These are phyloP conservation scores for Caenorhabditis remanei DNA, from an alignment of 1,140 invertebrate species.

Conservation along the genomic window DNA sequence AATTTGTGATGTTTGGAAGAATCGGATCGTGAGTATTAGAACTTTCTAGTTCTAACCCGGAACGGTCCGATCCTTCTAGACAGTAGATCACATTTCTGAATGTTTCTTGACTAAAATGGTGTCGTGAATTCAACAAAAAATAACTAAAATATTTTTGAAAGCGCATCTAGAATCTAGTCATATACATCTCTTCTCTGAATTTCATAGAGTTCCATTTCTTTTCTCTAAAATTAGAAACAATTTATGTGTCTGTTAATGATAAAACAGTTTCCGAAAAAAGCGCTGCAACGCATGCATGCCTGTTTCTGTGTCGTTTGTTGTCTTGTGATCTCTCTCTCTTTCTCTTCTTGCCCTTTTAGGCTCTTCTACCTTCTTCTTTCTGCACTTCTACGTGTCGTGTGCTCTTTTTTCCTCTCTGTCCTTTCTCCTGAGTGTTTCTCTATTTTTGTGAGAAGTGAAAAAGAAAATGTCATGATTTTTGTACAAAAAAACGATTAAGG, in stretches of 20 bases:
- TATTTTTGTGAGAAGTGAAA: background rate
- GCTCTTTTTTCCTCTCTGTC: conserved; percentile 19
- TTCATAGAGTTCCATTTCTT: too few species aligned
- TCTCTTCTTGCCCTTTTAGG: background rate
- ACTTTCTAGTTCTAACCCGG: too few species aligned
- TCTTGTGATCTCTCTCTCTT: conserved; percentile 28
- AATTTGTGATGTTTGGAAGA: too few species aligned
- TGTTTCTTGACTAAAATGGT: background rate
- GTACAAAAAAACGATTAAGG: too few species aligned
- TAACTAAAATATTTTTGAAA: background rate
- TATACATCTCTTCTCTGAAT: too few species aligned
- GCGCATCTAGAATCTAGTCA: background rate
- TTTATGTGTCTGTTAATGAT: background rate
- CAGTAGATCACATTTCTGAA: background rate
- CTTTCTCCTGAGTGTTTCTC: conserved; percentile 30
- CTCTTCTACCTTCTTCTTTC: conserved; percentile 35
- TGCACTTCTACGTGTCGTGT: conserved; percentile 40
- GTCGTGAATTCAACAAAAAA: background rate
- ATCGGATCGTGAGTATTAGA: too few species aligned
- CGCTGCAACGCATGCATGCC: conserved; percentile 48
- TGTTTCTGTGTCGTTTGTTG: conserved; percentile 45
- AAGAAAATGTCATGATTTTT: too few species aligned
- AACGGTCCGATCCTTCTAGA: too few species aligned
- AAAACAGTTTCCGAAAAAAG: background rate
- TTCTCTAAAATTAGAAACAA: too few species aligned